These are phyloP conservation scores for Caenorhabditis auriculariae DNA, from an alignment of 2,888 invertebrate species.

Conservation along the genomic window DNA sequence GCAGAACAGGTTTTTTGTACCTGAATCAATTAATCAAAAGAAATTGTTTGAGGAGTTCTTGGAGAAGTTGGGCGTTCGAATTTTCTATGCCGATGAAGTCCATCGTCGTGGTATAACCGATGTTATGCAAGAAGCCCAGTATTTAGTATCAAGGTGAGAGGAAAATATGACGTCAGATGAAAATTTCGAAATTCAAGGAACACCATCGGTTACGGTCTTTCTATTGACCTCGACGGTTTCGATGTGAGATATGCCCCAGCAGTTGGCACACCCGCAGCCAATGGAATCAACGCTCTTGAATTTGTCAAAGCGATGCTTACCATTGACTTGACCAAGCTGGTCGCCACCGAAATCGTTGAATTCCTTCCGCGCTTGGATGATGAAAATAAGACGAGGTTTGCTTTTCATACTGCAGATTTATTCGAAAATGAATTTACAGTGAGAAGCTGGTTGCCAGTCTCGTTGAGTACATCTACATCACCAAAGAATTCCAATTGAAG, in stretches of 20 bases:
- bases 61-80: conserved; percentile 47
- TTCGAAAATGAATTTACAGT: conserved; percentile 22
- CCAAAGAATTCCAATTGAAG: conserved; percentile 41
- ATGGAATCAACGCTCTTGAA: conserved; percentile 51
- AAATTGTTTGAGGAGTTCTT: conserved; percentile 40
- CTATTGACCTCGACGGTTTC: conserved; percentile 58
- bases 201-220: conserved; percentile 51
- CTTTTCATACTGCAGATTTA: not conserved
- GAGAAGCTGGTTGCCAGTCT: conserved; percentile 49
- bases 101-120: conserved; percentile 45
- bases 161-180: not conserved
- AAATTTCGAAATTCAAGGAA: conserved; percentile 19
- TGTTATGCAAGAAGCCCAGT: conserved; percentile 52
- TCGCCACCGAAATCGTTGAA: conserved; percentile 56
- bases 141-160: conserved; percentile 35
- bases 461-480: conserved; percentile 50
- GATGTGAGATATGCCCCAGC: conserved; percentile 52
- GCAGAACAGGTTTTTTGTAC: conserved; percentile 40
- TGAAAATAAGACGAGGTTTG: conserved; percentile 35
- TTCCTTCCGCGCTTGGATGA: conserved; percentile 52
- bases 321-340: conserved; percentile 42
- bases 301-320: conserved; percentile 51
- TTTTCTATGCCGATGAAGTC: conserved; percentile 54
- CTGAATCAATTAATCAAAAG: not conserved
- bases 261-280: conserved; percentile 51